Conservation (phyloP, 2,888 invertebrate species). For the Coelopa pilipes region DNA sequence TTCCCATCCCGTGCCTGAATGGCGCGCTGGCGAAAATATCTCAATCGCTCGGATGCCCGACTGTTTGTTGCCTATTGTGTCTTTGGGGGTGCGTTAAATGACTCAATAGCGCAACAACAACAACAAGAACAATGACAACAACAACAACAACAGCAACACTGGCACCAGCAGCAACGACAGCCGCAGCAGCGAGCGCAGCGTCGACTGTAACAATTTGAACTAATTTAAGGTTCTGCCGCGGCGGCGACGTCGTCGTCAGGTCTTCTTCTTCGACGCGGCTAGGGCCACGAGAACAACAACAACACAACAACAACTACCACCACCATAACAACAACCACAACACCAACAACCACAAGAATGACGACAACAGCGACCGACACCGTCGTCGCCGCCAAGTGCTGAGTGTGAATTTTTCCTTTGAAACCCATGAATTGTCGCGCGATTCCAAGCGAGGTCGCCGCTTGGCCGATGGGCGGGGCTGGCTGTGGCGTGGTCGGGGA, state of each 20-base stretch:
- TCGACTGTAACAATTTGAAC: slow-evolving; percentile 12
- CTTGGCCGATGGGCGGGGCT: background rate
- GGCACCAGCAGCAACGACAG: too few species aligned
- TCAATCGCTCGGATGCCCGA: background rate
- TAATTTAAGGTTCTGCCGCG: slow-evolving; percentile 1
- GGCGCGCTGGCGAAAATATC: background rate
- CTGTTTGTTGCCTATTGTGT: background rate
- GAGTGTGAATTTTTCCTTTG: slow-evolving; percentile 2
- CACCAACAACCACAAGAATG: too few species aligned
- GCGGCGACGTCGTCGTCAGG: background rate
- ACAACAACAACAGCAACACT: too few species aligned
- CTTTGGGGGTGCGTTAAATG: slow-evolving; percentile 1
- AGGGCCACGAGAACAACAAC: background rate
- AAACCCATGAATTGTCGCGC: background rate
- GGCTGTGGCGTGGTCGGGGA: too few species aligned
- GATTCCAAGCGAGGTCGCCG: background rate
- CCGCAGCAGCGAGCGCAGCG: too few species aligned
- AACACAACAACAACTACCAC: too few species aligned
- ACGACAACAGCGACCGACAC: too few species aligned
- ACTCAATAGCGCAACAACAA: slow-evolving; percentile 12
- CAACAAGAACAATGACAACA: background rate
- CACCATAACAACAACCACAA: too few species aligned
- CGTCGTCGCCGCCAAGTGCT: too few species aligned
- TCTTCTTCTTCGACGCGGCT: background rate
- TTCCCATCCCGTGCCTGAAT: slow-evolving; percentile 1